A percentile compares a stretch with the other conserved stretches of the same genome.
Conservation (phyloP, 2,113 vertebrate genomes). For the Alligator mississippiensis region DNA sequence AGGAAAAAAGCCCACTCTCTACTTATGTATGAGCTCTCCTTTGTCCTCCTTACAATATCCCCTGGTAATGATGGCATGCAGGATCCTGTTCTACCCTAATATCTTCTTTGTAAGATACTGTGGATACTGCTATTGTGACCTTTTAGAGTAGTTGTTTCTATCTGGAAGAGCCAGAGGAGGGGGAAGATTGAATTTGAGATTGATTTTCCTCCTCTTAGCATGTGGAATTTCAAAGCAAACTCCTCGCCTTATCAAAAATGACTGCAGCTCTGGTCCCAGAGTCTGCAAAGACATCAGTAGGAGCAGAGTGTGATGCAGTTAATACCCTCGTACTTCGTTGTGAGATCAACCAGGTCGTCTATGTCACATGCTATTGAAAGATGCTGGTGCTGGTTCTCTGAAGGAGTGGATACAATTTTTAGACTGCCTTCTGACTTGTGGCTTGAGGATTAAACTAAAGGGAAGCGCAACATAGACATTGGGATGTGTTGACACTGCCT, state of each 20-base stretch:
- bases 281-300: slow-evolving; percentile 48
- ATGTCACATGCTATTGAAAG: neutral
- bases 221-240: slow-evolving; percentile 73
- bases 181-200: slow-evolving; percentile 70
- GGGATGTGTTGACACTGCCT: neutral
- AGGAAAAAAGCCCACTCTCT: slow-evolving; percentile 63
- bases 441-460: neutral
- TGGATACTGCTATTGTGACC: slow-evolving; percentile 66
- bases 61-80: slow-evolving; percentile 59
- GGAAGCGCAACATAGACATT: neutral
- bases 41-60: slow-evolving; percentile 71
- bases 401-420: neutral
- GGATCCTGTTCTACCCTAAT: slow-evolving; percentile 71
- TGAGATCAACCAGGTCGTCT: slow-evolving; percentile 24
- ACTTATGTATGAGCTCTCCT: slow-evolving; percentile 49
- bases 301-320: slow-evolving; percentile 46
- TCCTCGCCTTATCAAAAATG: slow-evolving; percentile 66
- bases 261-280: slow-evolving; percentile 48
- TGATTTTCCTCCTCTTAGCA: slow-evolving; percentile 72
- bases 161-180: slow-evolving; percentile 61
- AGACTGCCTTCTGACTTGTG: neutral
- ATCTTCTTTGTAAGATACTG: slow-evolving; percentile 72
- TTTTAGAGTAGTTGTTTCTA: slow-evolving; percentile 63
- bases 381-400: neutral
- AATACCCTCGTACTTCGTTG: slow-evolving; percentile 37